phyloP scores from a whole-genome alignment of 2,113 vertebrate genomes.

The Natator depressus region DNA sequence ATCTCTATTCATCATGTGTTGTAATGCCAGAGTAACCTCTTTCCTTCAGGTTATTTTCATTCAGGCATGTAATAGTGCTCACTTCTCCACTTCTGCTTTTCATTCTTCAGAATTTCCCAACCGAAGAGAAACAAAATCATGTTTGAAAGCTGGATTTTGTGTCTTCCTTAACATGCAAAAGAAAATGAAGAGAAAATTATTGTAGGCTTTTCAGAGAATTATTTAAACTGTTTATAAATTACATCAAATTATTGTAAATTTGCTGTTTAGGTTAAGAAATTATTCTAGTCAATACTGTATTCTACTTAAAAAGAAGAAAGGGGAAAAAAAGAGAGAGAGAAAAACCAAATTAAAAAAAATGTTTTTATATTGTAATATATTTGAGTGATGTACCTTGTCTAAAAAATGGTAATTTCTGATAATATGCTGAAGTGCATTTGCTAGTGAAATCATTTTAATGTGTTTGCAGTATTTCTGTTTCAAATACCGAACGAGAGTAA shows the following conservation, averaged over 20 bases:
- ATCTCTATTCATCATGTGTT: not conserved
- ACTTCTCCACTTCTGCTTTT: not conserved
- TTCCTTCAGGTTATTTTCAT: not conserved
- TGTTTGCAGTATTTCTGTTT: not conserved
- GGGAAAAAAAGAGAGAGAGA: not conserved
- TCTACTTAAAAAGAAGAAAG: not conserved
- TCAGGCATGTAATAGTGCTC: not conserved
- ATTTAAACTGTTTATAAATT: not conserved
- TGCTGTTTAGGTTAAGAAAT: not conserved
- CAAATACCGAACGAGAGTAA: not conserved
- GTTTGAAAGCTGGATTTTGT: not conserved
- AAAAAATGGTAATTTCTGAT: not conserved
- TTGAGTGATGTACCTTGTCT: not conserved
- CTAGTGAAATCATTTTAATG: not conserved
- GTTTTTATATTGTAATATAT: not conserved
- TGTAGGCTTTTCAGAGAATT: not conserved
- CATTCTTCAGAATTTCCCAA: not conserved
- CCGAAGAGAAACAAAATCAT: not conserved
- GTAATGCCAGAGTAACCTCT: not conserved
- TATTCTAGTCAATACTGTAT: not conserved
- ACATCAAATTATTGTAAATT: not conserved
- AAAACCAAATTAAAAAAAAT: not conserved
- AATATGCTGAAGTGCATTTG: not conserved
- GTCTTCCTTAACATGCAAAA: not conserved
- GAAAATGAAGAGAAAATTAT: not conserved